Conservation (phyloP, 2,113 vertebrate genomes). For the Entomyzon cyanotis region DNA sequence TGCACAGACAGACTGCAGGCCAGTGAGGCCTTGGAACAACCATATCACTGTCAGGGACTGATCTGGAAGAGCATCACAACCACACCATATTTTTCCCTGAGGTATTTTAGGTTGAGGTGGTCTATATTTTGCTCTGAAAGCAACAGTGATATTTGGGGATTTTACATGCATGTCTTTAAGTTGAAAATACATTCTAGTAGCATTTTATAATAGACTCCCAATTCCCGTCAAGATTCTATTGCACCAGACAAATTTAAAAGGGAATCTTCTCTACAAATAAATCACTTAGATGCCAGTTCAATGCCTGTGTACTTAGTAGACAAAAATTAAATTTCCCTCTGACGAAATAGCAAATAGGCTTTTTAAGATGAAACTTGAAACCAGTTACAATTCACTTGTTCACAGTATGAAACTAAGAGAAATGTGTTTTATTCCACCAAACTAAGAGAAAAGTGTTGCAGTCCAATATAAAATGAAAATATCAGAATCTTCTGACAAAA, state of each 20-base stretch:
- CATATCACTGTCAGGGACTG: accelerated
- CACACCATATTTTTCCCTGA: not conserved
- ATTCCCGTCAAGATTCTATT: not conserved
- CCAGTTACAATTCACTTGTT: not conserved
- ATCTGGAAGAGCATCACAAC: not conserved
- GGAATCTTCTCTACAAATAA: not conserved
- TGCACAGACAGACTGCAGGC: not conserved
- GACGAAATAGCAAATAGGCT: not conserved
- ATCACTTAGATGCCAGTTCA: not conserved
- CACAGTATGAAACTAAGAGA: not conserved
- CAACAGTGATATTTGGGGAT: not conserved
- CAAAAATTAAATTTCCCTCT: not conserved
- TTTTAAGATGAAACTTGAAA: not conserved
- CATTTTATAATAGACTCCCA: not conserved
- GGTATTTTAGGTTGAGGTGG: not conserved
- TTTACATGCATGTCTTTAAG: not conserved
- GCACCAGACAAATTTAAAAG: not conserved
- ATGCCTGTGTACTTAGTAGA: not conserved
- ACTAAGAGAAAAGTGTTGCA: not conserved
- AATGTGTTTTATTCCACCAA: not conserved
- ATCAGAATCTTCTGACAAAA: not conserved
- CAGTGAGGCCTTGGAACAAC: not conserved
- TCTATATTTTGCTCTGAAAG: not conserved
- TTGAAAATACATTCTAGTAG: not conserved
- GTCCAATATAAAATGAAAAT: not conserved